These are phyloP conservation scores for Iguana delicatissima DNA, from an alignment of 2,797 vertebrate genomes.

Conservation along the genomic window DNA sequence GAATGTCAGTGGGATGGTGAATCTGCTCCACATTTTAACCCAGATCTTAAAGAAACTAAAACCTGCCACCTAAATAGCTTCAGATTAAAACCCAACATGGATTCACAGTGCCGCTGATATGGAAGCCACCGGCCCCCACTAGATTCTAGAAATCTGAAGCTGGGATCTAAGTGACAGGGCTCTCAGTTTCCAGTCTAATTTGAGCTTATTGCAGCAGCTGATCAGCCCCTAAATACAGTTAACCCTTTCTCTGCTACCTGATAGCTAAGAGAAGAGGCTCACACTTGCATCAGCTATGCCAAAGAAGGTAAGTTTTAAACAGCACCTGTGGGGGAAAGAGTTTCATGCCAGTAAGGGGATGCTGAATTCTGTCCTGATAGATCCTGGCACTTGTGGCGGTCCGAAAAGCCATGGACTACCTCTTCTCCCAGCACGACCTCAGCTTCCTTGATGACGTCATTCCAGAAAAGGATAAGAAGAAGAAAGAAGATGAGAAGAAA, in stretches of 20 bases:
- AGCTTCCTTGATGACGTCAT: constrained; percentile 97
- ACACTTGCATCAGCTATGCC: fast-evolving
- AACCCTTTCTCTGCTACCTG: neutral
- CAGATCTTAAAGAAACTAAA: too few relatives aligned
- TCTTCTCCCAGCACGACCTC: constrained; percentile 96
- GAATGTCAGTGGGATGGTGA: too few relatives aligned
- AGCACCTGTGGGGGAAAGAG: neutral
- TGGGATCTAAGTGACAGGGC: neutral
- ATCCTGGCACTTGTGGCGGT: constrained; percentile 97
- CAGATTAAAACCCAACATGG: too few relatives aligned
- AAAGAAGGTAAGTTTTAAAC: neutral
- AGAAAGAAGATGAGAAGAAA: constrained; percentile 97
- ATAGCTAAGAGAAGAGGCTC: neutral
- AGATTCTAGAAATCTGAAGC: neutral
- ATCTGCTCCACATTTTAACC: too few relatives aligned
- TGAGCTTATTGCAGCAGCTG: neutral
- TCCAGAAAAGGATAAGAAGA: constrained; percentile 99
- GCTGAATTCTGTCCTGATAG: constrained; percentile 76
- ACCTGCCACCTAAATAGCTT: too few relatives aligned
- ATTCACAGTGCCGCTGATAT: too few relatives aligned
- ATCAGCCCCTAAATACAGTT: neutral
- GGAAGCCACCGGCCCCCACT: too few relatives aligned
- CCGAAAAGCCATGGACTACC: constrained; percentile 95
- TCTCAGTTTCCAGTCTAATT: fast-evolving
- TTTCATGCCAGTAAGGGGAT: neutral